Evolutionary conservation across 2,113 vertebrate genomes (phyloP).

Genomic region (Oceanites oceanicus): DNA sequence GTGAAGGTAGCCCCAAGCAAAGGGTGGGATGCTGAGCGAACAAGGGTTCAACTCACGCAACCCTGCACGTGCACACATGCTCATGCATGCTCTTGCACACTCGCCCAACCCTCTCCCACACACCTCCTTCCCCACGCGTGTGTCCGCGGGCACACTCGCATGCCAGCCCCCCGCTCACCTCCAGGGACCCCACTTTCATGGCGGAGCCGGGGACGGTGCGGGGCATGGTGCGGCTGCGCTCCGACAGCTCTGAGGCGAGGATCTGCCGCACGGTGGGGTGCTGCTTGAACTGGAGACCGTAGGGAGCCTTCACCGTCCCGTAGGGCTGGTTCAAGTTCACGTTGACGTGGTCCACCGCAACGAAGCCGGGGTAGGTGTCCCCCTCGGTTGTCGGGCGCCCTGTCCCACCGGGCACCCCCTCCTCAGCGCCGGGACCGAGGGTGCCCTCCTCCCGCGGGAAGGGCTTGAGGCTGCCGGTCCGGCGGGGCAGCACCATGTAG

Average conservation of each 20-base stretch:
- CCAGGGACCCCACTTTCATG: constrained; percentile 91
- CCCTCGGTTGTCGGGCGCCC: constrained; percentile 80
- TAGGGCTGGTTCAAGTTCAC: constrained; percentile 91
- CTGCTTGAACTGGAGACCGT: constrained; percentile 91
- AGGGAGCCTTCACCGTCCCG: constrained; percentile 89
- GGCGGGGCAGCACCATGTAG: constrained; percentile 95
- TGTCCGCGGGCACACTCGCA: rapidly evolving
- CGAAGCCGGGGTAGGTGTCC: constrained; percentile 87
- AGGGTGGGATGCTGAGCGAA: not conserved
- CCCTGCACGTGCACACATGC: rapidly evolving
- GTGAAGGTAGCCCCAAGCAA: not conserved
- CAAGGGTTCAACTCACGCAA: not conserved
- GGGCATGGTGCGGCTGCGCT: constrained; percentile 96
- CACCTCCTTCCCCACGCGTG: rapidly evolving
- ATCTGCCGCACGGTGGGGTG: constrained; percentile 91
- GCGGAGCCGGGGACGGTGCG: constrained; percentile 92
- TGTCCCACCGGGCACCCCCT: constrained; percentile 81
- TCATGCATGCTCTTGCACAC: rapidly evolving
- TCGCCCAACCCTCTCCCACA: not conserved
- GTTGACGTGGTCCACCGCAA: constrained; percentile 85
- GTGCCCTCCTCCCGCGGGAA: constrained; percentile 81
- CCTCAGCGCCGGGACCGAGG: constrained; percentile 83
- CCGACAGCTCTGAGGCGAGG: constrained; percentile 85
- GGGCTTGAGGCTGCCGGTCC: constrained; percentile 92
- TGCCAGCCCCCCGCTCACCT: constrained; percentile 80